These are phyloP conservation scores for Oxyteleia sp. DNA, from an alignment of 2,888 invertebrate genomes.

Conservation along the genomic window DNA sequence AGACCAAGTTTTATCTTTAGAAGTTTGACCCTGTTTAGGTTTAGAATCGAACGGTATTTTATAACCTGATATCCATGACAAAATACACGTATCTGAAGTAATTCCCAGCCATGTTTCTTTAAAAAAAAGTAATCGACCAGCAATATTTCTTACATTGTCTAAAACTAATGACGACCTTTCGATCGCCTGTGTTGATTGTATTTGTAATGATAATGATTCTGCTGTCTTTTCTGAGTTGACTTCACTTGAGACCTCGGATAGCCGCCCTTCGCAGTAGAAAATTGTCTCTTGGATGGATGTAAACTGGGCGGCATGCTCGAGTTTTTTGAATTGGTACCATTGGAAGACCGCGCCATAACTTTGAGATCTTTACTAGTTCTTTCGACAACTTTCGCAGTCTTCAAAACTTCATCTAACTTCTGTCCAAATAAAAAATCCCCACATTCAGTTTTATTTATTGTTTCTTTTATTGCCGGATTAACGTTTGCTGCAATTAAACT, in stretches of 20 bases:
- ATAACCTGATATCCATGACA: constrained; percentile 45
- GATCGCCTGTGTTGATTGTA: no score
- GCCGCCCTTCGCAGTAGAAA: constrained; percentile 3
- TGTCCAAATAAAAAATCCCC: constrained; percentile 27
- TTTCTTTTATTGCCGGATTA: constrained; percentile 38
- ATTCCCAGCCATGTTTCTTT: constrained; percentile 2
- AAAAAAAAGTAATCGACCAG: constrained; percentile 38
- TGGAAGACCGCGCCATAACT: no score
- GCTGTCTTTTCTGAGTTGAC: neutral
- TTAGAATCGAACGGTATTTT: constrained; percentile 37
- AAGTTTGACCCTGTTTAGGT: neutral
- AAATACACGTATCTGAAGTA: constrained; percentile 19
- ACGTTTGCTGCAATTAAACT: constrained; percentile 50
- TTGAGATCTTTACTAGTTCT: no score
- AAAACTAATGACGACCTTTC: no score
- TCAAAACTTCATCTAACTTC: constrained; percentile 31
- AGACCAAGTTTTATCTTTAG: constrained; percentile 13
- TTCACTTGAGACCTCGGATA: neutral
- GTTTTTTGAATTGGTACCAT: no score
- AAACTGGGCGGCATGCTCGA: constrained; percentile 5
- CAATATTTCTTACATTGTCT: constrained; percentile 31
- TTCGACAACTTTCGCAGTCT: constrained; percentile 31
- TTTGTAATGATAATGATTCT: no score
- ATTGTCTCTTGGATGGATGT: neutral
- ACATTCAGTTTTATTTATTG: constrained; percentile 16